phyloP scores from a whole-genome alignment of 2,888 invertebrate species.

The Serripes groenlandicus region DNA sequence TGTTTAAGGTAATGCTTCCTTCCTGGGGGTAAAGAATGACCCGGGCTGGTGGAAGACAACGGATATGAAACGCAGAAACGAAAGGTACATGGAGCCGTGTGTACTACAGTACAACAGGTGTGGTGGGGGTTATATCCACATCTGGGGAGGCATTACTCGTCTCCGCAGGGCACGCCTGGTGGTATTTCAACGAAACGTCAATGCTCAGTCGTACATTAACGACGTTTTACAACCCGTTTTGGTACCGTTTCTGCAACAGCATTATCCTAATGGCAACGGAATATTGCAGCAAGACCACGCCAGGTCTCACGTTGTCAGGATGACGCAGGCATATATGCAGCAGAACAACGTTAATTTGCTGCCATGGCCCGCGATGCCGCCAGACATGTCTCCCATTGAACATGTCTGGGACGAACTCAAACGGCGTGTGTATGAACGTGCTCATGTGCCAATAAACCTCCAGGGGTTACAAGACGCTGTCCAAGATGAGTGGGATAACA shows the following conservation, averaged over 20 bases:
- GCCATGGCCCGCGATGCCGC: background rate
- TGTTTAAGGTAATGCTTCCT: no score
- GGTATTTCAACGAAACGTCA: background rate
- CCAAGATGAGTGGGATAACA: background rate
- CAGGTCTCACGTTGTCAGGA: background rate
- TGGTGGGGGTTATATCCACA: conserved; percentile 12
- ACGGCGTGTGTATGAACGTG: no score
- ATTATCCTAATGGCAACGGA: background rate
- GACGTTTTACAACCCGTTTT: conserved; percentile 15
- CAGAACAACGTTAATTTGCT: background rate
- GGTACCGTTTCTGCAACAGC: conserved; percentile 6
- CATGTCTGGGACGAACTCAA: conserved; percentile 6
- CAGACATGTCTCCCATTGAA: conserved; percentile 13
- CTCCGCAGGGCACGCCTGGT: conserved; percentile 19
- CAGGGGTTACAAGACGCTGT: background rate
- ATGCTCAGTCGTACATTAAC: background rate
- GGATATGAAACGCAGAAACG: background rate
- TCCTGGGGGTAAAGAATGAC: no score
- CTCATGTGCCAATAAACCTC: background rate
- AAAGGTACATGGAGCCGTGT: background rate
- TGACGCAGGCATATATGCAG: background rate
- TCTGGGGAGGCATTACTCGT: conserved; percentile 8
- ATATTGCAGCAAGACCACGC: conserved; percentile 17
- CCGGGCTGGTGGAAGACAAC: no score
- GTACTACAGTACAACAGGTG: background rate